Conservation (phyloP, 2,797 vertebrate species). For the Onychomys leucogaster region DNA sequence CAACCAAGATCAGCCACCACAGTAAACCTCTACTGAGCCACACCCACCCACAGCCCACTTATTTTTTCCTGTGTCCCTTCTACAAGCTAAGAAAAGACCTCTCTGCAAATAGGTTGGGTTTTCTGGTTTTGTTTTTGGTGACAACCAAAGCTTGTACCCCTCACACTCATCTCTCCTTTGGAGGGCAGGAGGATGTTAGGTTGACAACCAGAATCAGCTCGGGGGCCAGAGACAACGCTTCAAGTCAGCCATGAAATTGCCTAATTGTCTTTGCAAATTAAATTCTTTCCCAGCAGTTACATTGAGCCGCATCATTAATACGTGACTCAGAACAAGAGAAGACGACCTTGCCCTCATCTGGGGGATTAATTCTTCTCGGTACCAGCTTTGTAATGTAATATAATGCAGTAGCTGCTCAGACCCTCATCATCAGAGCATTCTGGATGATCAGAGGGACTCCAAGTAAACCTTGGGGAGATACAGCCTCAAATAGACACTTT, state of each 20-base stretch:
- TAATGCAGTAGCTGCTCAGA: neutral
- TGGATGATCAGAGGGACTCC: neutral
- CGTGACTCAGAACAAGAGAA: neutral
- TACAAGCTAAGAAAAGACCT: slow-evolving; percentile 42
- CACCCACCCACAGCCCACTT: neutral
- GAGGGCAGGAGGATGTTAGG: slow-evolving; percentile 14
- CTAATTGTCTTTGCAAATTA: slow-evolving; percentile 70
- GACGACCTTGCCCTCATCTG: neutral
- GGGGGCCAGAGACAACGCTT: slow-evolving; percentile 61
- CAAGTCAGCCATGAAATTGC: slow-evolving; percentile 70
- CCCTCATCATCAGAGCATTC: neutral
- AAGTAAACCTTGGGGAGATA: slow-evolving; percentile 28
- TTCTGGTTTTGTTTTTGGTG: neutral
- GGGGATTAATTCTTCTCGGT: slow-evolving; percentile 1
- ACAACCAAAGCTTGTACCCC: slow-evolving; percentile 45
- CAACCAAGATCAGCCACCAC: neutral
- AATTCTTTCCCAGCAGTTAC: slow-evolving; percentile 28
- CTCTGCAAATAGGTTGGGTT: neutral
- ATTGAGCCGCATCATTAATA: slow-evolving; percentile 59
- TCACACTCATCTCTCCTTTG: slow-evolving; percentile 30
- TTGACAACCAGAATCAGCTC: slow-evolving; percentile 6
- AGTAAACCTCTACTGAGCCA: neutral
- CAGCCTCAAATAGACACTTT: slow-evolving; percentile 7
- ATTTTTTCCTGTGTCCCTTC: neutral
- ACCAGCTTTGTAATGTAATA: slow-evolving; percentile 16